Conservation (phyloP, 2,797 vertebrate genomes). For the Natrix natrix region DNA sequence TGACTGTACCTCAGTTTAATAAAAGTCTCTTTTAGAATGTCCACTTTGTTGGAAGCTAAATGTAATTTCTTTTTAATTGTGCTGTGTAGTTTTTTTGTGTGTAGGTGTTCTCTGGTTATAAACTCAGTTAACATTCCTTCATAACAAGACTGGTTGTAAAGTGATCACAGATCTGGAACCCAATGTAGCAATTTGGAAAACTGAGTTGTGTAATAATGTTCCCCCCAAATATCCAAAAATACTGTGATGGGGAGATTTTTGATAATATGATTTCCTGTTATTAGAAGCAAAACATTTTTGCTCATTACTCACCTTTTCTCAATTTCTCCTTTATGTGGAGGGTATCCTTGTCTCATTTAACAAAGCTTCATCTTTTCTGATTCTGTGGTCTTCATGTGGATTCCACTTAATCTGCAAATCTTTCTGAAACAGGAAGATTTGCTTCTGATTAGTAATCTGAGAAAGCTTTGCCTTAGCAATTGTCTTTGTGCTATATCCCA, state of each 20-base stretch:
- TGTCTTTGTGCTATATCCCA: background rate
- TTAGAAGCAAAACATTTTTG: background rate
- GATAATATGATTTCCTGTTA: background rate
- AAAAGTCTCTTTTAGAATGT: background rate
- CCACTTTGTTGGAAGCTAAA: background rate
- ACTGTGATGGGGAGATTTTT: background rate
- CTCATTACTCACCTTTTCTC: background rate
- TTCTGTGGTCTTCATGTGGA: background rate
- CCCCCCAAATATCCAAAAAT: background rate
- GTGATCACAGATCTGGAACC: background rate
- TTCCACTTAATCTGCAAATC: background rate
- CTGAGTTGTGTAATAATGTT: background rate
- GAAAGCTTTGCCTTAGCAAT: background rate
- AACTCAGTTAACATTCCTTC: background rate
- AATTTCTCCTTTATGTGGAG: background rate
- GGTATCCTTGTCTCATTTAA: background rate
- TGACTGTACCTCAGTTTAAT: background rate
- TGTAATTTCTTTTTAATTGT: no score
- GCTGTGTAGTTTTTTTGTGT: no score
- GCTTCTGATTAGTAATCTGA: background rate
- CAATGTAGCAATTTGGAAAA: background rate
- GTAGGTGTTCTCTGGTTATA: no score
- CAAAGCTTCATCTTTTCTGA: background rate
- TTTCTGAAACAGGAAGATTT: background rate
- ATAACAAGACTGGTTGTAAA: background rate